Base-by-base conservation (phyloP, 1,140 invertebrate genomes). In the Pristionchus pacificus region DNA sequence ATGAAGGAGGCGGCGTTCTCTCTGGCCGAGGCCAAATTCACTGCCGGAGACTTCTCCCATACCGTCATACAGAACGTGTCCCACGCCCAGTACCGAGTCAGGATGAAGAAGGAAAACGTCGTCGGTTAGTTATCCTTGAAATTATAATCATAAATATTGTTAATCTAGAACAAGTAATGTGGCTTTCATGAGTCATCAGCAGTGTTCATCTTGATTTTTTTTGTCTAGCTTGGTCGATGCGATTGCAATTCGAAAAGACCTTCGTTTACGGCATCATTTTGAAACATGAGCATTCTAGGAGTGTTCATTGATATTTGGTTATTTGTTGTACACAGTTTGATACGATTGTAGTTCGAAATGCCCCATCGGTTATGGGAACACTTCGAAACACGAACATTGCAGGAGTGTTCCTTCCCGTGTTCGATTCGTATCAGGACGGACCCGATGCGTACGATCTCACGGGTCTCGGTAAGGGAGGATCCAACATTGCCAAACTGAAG, bases 1-100 rank as follows among this genome's bases (percentile, higher is more conserved):
- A 98, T 99, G 96, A 98, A 98, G 86, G 93, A 98, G 85, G 96
- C 97, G 68, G 92, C 95, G 1, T 99, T 99, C 86, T 98, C 96
- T 30, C 85, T 99, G 68, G 95, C 97, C 0, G 96, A 98, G 87
- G 95, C 95, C 24, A 98, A 98, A 86, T 99, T 99, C 86, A 87
- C 87, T 68, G 93, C 92, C 49, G 95, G 95, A 78, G 96, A 99
- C 81, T 96, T 99, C 83, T 97, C 96, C 85, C 95, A 98, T 85
- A 92, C 95, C 74, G 95, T 99, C n/a, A 85, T 99, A 24, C 96
- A 99, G 84, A 98, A 98, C 87, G 96, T 99, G 0, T 95, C 92
- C 60, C 97, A 97, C 85, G 95, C 97, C 70, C 94, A 98, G 85
- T 94, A 97, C 68, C 98, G 98, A 88, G 94, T 99, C 69, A 89